Conservation (phyloP, 2,113 vertebrate genomes). For the Hydrolagus affinis region DNA sequence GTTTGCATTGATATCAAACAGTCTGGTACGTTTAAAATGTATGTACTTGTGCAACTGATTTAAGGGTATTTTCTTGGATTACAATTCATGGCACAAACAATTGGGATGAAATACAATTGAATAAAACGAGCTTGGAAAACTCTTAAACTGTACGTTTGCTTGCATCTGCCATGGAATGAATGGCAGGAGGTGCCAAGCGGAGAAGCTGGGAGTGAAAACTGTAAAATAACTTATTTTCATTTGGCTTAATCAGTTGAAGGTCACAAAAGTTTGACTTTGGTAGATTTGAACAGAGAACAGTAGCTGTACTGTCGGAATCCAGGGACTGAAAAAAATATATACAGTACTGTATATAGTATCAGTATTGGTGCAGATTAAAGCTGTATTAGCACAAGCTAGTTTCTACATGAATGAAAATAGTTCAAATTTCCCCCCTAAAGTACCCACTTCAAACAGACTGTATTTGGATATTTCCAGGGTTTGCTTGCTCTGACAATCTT, state of each 20-base stretch:
- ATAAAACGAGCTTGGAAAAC: neutral
- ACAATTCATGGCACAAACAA: too few relatives aligned
- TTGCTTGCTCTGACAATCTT: constrained; percentile 20
- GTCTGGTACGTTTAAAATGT: too few relatives aligned
- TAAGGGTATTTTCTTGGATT: too few relatives aligned
- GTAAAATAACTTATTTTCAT: constrained; percentile 6
- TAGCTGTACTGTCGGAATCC: too few relatives aligned
- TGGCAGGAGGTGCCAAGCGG: neutral
- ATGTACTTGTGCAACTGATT: too few relatives aligned
- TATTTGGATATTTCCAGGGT: neutral
- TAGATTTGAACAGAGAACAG: too few relatives aligned
- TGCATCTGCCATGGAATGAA: too few relatives aligned
- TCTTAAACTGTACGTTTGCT: neutral
- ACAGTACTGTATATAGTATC: neutral
- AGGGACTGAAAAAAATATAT: neutral
- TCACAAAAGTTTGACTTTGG: constrained; percentile 5
- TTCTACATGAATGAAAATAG: constrained; percentile 14
- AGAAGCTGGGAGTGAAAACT: neutral
- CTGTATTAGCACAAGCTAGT: neutral
- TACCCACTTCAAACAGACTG: neutral
- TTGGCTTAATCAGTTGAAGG: neutral
- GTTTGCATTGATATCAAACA: too few relatives aligned
- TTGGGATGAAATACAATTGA: neutral
- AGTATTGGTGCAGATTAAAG: neutral
- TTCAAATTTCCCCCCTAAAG: constrained; percentile 3